Evolutionary conservation across 2,797 vertebrate genomes (phyloP).

Genomic region (Intellagama lesueurii): DNA sequence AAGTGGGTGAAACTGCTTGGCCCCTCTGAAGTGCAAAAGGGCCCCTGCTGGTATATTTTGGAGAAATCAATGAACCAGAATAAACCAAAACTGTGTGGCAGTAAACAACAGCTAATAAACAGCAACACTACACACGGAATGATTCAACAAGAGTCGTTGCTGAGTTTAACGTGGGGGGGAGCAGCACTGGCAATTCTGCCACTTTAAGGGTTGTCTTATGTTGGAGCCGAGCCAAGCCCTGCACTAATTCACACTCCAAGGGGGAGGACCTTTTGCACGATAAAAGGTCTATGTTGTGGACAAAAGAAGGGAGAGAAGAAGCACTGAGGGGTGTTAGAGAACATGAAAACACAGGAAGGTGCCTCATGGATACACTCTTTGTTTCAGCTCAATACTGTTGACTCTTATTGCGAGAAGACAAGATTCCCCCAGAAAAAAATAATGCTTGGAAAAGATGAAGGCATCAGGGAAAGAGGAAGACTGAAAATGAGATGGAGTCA

Average conservation of each 20-base stretch:
- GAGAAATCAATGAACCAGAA: constrained; percentile 55
- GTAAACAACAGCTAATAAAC: constrained; percentile 57
- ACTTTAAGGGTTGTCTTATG: background rate
- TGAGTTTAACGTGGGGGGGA: constrained; percentile 55
- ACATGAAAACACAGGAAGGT: background rate
- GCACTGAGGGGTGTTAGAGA: background rate
- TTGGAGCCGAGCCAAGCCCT: background rate
- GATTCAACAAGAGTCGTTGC: constrained; percentile 57
- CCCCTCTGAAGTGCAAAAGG: constrained; percentile 47
- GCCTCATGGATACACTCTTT: too few relatives aligned
- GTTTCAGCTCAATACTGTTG: too few relatives aligned
- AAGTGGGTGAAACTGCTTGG: constrained; percentile 57
- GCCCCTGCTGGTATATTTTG: constrained; percentile 59
- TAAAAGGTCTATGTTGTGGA: too few relatives aligned
- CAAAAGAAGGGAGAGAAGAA: too few relatives aligned
- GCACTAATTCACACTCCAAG: too few relatives aligned
- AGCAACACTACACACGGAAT: constrained; percentile 49
- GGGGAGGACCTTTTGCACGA: too few relatives aligned
- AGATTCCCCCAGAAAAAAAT: too few relatives aligned
- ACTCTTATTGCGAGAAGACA: too few relatives aligned
- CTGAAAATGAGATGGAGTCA: too few relatives aligned
- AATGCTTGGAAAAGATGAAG: too few relatives aligned
- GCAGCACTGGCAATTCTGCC: background rate
- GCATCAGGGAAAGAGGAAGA: too few relatives aligned
- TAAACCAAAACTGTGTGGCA: constrained; percentile 56